phyloP scores from a whole-genome alignment of 1,140 invertebrate species.

The Helicoverpa armigera region DNA sequence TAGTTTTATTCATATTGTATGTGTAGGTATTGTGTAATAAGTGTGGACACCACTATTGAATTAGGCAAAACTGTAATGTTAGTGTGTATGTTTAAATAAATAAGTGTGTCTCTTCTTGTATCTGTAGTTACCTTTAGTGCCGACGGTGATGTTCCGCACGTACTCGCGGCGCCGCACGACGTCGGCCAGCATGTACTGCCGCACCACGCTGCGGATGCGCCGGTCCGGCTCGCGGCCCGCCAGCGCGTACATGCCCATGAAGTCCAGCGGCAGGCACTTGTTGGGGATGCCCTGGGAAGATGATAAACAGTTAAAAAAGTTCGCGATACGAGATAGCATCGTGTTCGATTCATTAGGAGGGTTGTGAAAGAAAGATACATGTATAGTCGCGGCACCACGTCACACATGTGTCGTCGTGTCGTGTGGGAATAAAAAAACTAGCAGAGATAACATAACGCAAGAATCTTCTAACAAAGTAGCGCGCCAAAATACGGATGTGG shows the following conservation, averaged over 20 bases:
- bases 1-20: too few relatives aligned
- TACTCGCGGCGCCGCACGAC: conserved; percentile 97
- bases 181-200: conserved; percentile 94
- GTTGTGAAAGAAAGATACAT: background rate
- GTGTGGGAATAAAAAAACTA: too few relatives aligned
- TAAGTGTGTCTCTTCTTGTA: too few relatives aligned
- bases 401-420: too few relatives aligned
- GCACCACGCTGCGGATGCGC: conserved; percentile 89
- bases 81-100: background rate
- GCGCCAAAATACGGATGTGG: too few relatives aligned
- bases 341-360: background rate
- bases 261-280: conserved; percentile 97
- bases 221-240: conserved; percentile 95
- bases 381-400: too few relatives aligned
- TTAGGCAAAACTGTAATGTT: too few relatives aligned
- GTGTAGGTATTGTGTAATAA: too few relatives aligned
- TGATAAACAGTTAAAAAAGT: background rate
- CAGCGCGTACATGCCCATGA: conserved; percentile 98
- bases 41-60: too few relatives aligned
- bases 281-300: conserved; percentile 91
- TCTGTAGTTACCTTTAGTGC: conserved; percentile 78
- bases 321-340: too few relatives aligned
- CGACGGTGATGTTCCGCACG: conserved; percentile 92
- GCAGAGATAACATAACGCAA: too few relatives aligned
- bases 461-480: too few relatives aligned